Conservation (phyloP, 1,140 invertebrate genomes). For the Campoletis sonorensis region DNA sequence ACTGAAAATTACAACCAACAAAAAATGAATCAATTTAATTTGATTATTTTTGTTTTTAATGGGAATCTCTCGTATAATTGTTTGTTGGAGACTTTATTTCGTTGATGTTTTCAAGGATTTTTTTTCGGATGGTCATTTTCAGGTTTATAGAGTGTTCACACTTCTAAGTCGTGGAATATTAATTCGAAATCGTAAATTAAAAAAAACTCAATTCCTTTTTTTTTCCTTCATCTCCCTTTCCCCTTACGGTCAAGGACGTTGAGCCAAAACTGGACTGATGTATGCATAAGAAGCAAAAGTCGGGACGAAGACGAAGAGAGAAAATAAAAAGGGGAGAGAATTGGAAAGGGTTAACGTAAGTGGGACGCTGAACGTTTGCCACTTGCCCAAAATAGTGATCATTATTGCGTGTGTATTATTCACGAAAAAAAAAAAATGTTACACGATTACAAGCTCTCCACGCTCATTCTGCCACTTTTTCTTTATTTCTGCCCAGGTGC, state of each 20-base stretch:
- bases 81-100: too few species aligned
- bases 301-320: not conserved
- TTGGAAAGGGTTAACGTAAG: slow-evolving; percentile 15
- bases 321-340: not conserved
- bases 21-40: too few species aligned
- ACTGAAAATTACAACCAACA: too few species aligned
- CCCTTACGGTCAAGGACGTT: slow-evolving; percentile 1
- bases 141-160: too few species aligned
- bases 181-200: too few species aligned
- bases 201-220: too few species aligned
- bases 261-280: not conserved
- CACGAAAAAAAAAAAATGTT: not conserved
- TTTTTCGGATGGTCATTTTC: too few species aligned
- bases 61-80: too few species aligned
- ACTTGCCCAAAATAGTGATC: slow-evolving; percentile 17
- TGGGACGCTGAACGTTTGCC: slow-evolving; percentile 8
- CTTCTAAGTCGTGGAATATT: too few species aligned
- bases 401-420: slow-evolving; percentile 14
- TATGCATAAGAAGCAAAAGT: slow-evolving; percentile 9
- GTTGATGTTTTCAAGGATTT: too few species aligned
- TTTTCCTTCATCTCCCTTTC: not conserved
- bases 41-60: too few species aligned
- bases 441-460: not conserved
- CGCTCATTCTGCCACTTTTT: not conserved
- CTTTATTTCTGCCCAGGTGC: not conserved